Evolutionary conservation across 2,888 invertebrate genomes (phyloP).

Genomic region (Arctia plantaginis): DNA sequence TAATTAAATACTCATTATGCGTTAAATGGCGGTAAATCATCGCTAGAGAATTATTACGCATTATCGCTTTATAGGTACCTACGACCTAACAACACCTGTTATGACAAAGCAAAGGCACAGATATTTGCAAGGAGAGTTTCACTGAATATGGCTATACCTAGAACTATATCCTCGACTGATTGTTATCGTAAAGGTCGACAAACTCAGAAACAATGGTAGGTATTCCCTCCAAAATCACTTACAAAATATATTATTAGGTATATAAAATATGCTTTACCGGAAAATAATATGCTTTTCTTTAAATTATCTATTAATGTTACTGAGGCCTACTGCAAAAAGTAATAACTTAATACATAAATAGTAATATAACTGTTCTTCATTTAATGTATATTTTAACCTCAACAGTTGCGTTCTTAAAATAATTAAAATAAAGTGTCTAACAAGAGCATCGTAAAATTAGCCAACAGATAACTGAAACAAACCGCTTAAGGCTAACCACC

Average conservation of each 20-base stretch:
- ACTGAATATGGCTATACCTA: not conserved
- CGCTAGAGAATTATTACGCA: not conserved
- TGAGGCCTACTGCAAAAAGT: not conserved
- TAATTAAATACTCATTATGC: not conserved
- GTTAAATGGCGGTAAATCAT: not conserved
- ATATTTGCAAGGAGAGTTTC: not conserved
- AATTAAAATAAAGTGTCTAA: constrained; percentile 20
- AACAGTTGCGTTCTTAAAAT: constrained; percentile 2
- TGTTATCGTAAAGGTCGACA: not conserved
- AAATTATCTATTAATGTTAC: not conserved
- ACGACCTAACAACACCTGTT: not conserved
- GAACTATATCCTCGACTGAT: too few relatives aligned
- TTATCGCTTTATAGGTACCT: not conserved
- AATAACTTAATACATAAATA: not conserved
- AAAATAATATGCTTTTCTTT: too few relatives aligned
- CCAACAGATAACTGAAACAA: constrained; percentile 26
- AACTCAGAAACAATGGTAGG: not conserved
- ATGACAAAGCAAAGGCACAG: not conserved
- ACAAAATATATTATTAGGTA: not conserved
- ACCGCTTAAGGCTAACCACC: constrained; percentile 46
- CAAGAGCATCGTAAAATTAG: constrained; percentile 15
- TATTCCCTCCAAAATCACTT: not conserved
- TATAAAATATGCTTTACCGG: not conserved
- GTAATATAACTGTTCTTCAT: not conserved
- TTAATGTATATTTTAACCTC: constrained; percentile 8